Percentiles rank a stretch among this genome's conserved stretches.
phyloP scores from a whole-genome alignment of 2,888 invertebrate species.

The Teleogryllus oceanicus region DNA sequence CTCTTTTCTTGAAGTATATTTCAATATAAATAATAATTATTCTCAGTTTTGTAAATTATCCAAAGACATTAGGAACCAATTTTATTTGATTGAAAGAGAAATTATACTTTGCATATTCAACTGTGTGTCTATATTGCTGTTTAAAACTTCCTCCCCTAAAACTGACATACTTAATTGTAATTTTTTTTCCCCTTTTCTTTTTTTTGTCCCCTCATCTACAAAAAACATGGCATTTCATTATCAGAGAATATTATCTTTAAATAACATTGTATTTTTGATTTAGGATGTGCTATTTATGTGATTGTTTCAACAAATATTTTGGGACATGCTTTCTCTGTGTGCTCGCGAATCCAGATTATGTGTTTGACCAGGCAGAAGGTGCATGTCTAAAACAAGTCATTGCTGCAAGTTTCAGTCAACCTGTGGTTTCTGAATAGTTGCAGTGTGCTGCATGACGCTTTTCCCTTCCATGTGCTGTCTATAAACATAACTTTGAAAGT shows the following conservation, averaged over 20 bases:
- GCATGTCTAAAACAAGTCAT: slow-evolving; percentile 6
- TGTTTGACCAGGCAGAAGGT: background rate
- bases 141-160: no score
- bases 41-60: no score
- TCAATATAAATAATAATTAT: no score
- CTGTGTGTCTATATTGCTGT: no score
- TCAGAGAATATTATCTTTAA: background rate
- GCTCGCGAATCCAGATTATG: slow-evolving; percentile 18
- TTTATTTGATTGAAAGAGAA: no score
- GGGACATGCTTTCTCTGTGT: slow-evolving; percentile 12
- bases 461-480: background rate
- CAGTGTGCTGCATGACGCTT: background rate
- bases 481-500: background rate
- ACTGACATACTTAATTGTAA: no score
- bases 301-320: slow-evolving; percentile 11
- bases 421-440: background rate
- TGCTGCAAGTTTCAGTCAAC: background rate
- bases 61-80: no score
- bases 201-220: no score
- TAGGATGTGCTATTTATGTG: slow-evolving; percentile 10
- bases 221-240: no score
- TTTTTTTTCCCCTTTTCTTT: no score
- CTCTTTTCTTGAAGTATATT: no score
- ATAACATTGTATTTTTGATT: background rate
- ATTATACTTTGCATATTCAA: no score